Percentiles rank a stretch among this genome's conserved stretches.
Evolutionary conservation across 2,113 vertebrate species (phyloP).

Genomic region (Pteropus alecto): DNA sequence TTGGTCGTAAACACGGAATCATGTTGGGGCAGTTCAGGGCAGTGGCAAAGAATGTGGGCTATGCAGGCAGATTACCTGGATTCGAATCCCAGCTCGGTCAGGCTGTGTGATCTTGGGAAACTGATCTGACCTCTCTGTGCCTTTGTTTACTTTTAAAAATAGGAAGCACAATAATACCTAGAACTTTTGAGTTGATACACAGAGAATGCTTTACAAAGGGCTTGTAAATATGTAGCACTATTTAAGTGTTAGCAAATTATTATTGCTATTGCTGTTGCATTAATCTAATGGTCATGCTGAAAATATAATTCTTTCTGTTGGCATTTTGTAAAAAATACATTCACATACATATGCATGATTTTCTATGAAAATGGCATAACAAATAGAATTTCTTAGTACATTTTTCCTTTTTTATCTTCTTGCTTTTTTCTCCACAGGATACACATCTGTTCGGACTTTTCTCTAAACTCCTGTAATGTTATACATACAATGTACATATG

Average conservation of each 20-base stretch:
- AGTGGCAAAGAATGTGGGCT: neutral
- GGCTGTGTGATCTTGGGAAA: neutral
- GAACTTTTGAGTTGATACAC: neutral
- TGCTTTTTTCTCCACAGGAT: neutral
- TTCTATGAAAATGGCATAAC: neutral
- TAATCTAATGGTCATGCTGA: neutral
- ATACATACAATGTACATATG: fast-evolving
- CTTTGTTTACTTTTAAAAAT: neutral
- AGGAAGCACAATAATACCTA: neutral
- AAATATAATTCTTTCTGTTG: neutral
- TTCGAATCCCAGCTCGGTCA: neutral
- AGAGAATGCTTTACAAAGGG: neutral
- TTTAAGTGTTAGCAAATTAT: neutral
- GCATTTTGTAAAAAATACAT: neutral
- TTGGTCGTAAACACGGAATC: neutral
- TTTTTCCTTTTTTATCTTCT: neutral
- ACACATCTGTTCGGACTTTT: neutral
- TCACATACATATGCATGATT: neutral
- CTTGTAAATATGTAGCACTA: no score
- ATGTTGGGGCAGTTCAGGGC: neutral
- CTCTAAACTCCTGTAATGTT: neutral
- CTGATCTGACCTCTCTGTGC: neutral
- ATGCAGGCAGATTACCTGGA: neutral
- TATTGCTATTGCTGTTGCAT: no score
- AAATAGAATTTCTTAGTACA: neutral